A percentile compares a stretch with the other conserved stretches of the same genome.
These are phyloP conservation scores for Spicauda simplicius DNA, from an alignment of 2,888 invertebrate genomes.

Conservation along the genomic window DNA sequence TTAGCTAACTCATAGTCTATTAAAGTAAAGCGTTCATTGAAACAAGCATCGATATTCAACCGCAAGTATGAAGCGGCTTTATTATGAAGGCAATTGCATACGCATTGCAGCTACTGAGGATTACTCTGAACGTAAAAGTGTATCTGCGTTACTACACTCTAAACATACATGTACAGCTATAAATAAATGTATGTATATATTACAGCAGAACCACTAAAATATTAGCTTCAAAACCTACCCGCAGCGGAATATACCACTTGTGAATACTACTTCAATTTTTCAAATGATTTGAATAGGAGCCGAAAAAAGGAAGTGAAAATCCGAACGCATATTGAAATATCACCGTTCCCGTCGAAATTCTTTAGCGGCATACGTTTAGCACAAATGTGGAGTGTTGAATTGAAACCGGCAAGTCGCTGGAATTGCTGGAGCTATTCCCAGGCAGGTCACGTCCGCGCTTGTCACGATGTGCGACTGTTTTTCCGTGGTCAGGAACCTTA, in stretches of 20 bases:
- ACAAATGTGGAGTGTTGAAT: constrained; percentile 48
- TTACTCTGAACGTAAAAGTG: too few relatives aligned
- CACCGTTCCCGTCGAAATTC: constrained; percentile 18
- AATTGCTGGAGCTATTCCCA: constrained; percentile 57
- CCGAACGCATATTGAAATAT: constrained; percentile 9
- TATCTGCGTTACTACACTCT: too few relatives aligned
- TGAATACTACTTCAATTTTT: background rate
- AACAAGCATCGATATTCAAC: too few relatives aligned
- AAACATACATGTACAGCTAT: too few relatives aligned
- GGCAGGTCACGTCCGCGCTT: constrained; percentile 64
- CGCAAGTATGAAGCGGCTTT: too few relatives aligned
- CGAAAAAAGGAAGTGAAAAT: background rate
- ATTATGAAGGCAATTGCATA: too few relatives aligned
- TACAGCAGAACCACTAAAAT: background rate
- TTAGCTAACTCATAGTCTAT: too few relatives aligned
- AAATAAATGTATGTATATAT: too few relatives aligned
- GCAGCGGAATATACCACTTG: background rate
- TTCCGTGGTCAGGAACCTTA: constrained; percentile 69
- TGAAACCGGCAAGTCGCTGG: constrained; percentile 57
- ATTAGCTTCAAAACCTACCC: background rate
- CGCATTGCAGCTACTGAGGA: too few relatives aligned
- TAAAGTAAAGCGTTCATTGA: too few relatives aligned
- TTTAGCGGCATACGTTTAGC: constrained; percentile 18
- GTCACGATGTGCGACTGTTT: constrained; percentile 61
- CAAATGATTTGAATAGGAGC: background rate